phyloP scores from a whole-genome alignment of 2,113 vertebrate genomes.

The Chloebia gouldiae region DNA sequence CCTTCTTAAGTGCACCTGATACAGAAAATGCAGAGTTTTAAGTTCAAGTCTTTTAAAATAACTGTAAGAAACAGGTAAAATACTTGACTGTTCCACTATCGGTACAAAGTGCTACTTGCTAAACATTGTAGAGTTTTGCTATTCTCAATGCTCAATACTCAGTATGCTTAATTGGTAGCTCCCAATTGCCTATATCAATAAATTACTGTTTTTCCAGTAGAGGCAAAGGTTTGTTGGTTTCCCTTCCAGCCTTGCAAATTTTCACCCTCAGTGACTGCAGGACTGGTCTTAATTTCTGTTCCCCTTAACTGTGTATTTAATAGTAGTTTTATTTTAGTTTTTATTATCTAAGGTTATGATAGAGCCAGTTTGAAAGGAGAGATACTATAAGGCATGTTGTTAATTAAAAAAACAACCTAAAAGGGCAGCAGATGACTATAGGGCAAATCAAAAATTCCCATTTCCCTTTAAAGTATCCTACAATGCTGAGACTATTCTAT shows the following conservation, averaged over 20 bases:
- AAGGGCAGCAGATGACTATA: not conserved
- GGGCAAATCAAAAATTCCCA: not conserved
- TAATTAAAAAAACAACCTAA: not conserved
- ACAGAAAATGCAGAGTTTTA: not conserved
- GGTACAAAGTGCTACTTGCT: not conserved
- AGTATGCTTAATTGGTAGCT: not conserved
- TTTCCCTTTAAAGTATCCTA: not conserved
- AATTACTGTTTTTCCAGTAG: not conserved
- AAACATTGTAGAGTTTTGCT: not conserved
- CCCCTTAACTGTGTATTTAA: not conserved
- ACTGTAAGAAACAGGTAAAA: not conserved
- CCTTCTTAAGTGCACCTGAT: not conserved
- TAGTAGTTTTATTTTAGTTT: not conserved
- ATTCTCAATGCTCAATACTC: not conserved
- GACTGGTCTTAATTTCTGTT: not conserved
- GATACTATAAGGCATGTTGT: not conserved
- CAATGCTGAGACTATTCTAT: not conserved
- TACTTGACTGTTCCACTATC: not conserved
- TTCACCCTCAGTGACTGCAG: not conserved
- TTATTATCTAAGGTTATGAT: not conserved
- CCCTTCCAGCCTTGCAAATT: not conserved
- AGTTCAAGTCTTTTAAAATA: not conserved
- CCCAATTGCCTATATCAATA: not conserved
- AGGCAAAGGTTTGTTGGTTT: not conserved
- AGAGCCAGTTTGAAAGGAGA: not conserved